Base-by-base conservation (phyloP, 2,797 vertebrate genomes). In the Phataginus tricuspis region DNA sequence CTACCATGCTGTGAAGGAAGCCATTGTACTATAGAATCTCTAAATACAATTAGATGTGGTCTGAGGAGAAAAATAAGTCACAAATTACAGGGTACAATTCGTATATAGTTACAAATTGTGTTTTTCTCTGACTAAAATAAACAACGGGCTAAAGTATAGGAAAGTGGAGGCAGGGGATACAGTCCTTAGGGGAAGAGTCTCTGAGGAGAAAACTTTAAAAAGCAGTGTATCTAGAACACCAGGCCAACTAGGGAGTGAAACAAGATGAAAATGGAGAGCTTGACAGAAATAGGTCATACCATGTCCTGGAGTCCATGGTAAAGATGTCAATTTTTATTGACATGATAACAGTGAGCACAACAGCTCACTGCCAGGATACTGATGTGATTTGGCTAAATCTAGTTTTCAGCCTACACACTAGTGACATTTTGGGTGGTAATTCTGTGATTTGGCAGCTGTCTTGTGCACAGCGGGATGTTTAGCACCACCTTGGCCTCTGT, bases 261-360 rank as follows among this genome's bases (percentile, higher is more conserved):
- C 7, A n/a, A 25, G 2, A 85, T 53, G 13, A 45, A 57, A 51
- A n/a, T 25, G 7, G 4, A 31, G n/a, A 42, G 1, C 2, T 14
- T 0, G 1, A 3, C 0, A 37, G 23, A 78, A 7, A 85, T 3
- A 31, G 42, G 19, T n/a, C 1, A 25, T 9, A 4, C 0, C 27
- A 2, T 15, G 16, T 13, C 29, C 45, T 39, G 0, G 7, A 29
- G 15, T 31, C 6, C 49, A 10, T 31, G 68, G 19, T 15, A 66
- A 37, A 55, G 21, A 21, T 37, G 31, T 29, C 27, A 21, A 5
- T 63, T n/a, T n/a, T n/a, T n/a, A n/a, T 90, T 69, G 25, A 11
- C 64, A 71, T 71, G 39, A 49, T 64, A 63, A 45, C 13, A 21
- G 51, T 11, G 18, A 2, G 42, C 57, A 61, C 86, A 42, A 27